Conservation (phyloP, 35 echinoderm and acorn worm species). For the Holothuria glaberrima region DNA sequence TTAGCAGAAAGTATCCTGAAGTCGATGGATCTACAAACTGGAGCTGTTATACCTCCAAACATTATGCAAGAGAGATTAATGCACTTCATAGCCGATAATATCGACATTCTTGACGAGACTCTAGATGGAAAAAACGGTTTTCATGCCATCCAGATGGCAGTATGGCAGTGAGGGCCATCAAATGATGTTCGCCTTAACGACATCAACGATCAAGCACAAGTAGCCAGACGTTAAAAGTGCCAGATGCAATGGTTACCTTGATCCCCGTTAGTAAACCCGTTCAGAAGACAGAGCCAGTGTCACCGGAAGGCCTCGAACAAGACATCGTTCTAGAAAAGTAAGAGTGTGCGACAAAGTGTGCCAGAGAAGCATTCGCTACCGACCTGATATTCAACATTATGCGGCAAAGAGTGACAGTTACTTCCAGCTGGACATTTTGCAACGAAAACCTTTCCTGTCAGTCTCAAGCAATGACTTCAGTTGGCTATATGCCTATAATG, state of each 20-base stretch:
- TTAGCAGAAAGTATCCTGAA: constrained; percentile 33
- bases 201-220: too few relatives aligned
- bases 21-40: constrained; percentile 24
- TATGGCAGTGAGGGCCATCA: constrained; percentile 42
- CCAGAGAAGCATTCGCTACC: too few relatives aligned
- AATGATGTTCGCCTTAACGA: neutral
- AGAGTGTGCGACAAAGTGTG: neutral
- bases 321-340: too few relatives aligned
- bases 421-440: constrained; percentile 57
- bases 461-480: constrained; percentile 18
- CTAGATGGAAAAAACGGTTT: constrained; percentile 59
- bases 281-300: too few relatives aligned
- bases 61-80: constrained; percentile 16
- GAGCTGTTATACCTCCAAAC: constrained; percentile 49
- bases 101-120: constrained; percentile 64
- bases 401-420: constrained; percentile 18
- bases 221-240: neutral
- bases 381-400: too few relatives aligned
- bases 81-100: constrained; percentile 58
- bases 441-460: constrained; percentile 36
- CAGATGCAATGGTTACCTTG: too few relatives aligned
- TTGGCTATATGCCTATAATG: constrained; percentile 31
- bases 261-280: too few relatives aligned
- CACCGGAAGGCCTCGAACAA: too few relatives aligned
- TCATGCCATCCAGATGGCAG: constrained; percentile 61